Base-by-base conservation (phyloP, 2,113 vertebrate genomes). In the Meriones unguiculatus region DNA sequence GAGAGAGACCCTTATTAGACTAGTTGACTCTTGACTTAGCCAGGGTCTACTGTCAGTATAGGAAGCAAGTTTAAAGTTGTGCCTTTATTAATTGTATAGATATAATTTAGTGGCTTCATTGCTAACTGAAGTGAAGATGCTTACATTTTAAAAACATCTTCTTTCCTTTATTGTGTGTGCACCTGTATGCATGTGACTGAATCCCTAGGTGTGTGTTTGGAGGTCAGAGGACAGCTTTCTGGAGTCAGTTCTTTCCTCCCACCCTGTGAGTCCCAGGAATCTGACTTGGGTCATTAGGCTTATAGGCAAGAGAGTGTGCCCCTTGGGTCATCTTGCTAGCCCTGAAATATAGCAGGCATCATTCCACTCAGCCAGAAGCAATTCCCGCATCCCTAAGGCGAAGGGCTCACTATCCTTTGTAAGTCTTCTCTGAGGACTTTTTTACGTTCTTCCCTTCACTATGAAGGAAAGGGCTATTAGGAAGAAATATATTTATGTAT, bases 401-500 rank as follows among this genome's bases (percentile, higher is more conserved):
- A 96, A 59, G 22, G 14, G 2, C 25, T 94, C 14, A 88, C 22
- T 18, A 25, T 15, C 78, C 81, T 54, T 92, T 88, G 32, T 64
- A 87, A 62, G 5, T 9, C 18, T 77, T 91, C 20, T 73, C 89
- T 91, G 73, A 64, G 54, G 12, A 85, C 94, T 94, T 90, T 90
- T 73, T 86, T 28, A 57, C 94, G 65, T 90, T n/a, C 38, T 86
- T 96, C 84, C 52, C 52, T 80, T 20, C 17, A 50, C 77, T 80
- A 32, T 35, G 77, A 96, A 77, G 72, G 18, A 95, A 72, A 57
- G 18, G 75, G 82, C 52, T 78, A 69, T 59, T 73, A 94, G 73
- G 77, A 91, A 98, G 65, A 80, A 80, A 22, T 69, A 84, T 89
- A 95, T 96, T 57, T 76, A 87, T 97, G 46, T 46, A 46, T 46